Percentiles rank a stretch among this genome's conserved stretches.
Conservation (phyloP, 2,113 vertebrate genomes). For the Abramis brama region DNA sequence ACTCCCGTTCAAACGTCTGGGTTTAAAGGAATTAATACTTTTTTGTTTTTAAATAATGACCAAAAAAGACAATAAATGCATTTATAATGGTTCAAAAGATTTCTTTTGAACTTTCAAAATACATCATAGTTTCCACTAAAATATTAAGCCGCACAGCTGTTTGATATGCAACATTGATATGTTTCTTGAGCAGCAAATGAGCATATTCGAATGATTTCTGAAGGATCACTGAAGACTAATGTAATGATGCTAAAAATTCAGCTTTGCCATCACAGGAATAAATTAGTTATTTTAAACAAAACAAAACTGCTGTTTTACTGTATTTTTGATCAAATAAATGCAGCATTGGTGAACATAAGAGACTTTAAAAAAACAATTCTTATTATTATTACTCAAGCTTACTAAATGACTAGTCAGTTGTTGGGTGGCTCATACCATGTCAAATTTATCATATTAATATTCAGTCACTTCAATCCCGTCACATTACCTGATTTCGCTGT, state of each 20-base stretch:
- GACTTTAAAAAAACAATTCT: not conserved
- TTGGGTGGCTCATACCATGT: not conserved
- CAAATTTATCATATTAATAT: not conserved
- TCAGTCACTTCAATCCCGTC: not conserved
- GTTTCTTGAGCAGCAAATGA: not conserved
- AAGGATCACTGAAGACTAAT: not conserved
- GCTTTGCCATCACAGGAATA: not conserved
- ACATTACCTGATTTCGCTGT: slow-evolving; percentile 94
- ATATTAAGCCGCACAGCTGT: not conserved
- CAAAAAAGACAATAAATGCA: too few relatives aligned
- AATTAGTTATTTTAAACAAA: not conserved
- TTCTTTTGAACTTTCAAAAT: too few relatives aligned
- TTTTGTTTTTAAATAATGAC: not conserved
- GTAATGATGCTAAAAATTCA: not conserved
- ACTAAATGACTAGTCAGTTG: not conserved
- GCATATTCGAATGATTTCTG: not conserved
- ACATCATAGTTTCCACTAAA: not conserved
- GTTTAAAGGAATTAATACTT: not conserved
- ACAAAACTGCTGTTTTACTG: not conserved
- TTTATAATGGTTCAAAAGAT: too few relatives aligned
- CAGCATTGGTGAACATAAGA: not conserved
- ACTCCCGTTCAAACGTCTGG: not conserved
- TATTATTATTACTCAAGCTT: not conserved
- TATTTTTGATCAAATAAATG: not conserved
- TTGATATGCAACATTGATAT: not conserved